Conservation (phyloP, 2,888 invertebrate species). For the Limnephilus rhombicus region DNA sequence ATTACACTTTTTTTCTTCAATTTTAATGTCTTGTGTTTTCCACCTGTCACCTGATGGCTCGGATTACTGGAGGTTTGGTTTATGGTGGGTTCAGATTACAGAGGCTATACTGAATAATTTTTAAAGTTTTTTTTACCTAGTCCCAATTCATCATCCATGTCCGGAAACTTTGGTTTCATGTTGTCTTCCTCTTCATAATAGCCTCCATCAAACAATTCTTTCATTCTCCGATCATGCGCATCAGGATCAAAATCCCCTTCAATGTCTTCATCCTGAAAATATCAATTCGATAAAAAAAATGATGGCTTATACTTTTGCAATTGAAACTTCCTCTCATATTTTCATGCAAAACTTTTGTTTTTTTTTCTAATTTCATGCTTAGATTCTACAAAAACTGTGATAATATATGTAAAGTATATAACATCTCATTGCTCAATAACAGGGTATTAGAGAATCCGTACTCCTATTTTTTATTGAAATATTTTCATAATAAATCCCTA, state of each 20-base stretch:
- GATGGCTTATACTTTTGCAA: background rate
- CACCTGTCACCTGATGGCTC: no score
- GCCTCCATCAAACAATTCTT: constrained; percentile 89
- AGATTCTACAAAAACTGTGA: background rate
- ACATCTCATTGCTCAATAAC: background rate
- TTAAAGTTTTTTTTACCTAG: constrained; percentile 72
- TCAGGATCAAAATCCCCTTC: constrained; percentile 95
- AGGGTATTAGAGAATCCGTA: background rate
- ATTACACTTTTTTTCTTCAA: no score
- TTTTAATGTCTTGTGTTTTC: no score
- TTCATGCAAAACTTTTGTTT: no score
- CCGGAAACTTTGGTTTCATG: constrained; percentile 91
- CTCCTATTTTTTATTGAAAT: no score
- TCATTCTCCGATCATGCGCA: constrained; percentile 92
- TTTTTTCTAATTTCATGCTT: background rate
- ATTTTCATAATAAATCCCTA: no score
- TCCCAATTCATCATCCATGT: constrained; percentile 85
- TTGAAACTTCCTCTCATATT: background rate
- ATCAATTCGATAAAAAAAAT: background rate
- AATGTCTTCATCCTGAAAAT: constrained; percentile 84
- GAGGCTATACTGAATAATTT: no score
- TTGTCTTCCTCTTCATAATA: constrained; percentile 87
- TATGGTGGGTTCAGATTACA: no score
- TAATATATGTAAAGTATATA: background rate
- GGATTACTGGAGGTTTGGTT: no score